Percentiles rank a stretch among this genome's conserved stretches.
Conservation (phyloP, 2,797 vertebrate genomes). For the Pteropus rufus region DNA sequence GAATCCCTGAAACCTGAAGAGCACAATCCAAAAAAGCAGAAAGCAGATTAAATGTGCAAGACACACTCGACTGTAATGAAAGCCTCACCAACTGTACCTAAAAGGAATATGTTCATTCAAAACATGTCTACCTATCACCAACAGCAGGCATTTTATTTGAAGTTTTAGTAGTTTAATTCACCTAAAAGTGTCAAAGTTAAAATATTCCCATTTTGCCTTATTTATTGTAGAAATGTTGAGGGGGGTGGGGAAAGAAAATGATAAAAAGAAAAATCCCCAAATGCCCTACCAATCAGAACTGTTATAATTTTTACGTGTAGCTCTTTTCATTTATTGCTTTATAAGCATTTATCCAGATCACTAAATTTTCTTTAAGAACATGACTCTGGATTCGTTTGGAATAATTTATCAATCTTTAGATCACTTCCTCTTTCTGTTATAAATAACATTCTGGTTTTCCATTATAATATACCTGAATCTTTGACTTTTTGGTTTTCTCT, state of each 20-base stretch:
- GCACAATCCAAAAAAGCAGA: neutral
- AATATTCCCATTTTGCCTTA: neutral
- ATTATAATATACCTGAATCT: neutral
- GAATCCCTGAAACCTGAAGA: neutral
- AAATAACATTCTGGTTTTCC: neutral
- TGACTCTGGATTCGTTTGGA: neutral
- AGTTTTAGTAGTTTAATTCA: neutral
- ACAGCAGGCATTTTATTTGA: neutral
- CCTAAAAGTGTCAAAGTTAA: neutral
- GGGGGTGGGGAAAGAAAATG: neutral
- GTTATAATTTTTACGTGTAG: neutral
- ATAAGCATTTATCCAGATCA: neutral
- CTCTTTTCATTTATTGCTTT: neutral
- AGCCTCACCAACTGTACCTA: neutral
- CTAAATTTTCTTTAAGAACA: conserved; percentile 14
- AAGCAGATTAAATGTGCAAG: neutral
- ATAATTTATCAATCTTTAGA: neutral
- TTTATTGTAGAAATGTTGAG: neutral
- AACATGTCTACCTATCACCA: neutral
- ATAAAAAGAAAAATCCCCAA: neutral
- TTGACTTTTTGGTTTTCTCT: neutral
- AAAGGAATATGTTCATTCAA: neutral
- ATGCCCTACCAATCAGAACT: neutral
- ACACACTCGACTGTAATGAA: neutral
- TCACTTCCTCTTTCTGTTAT: neutral